Conservation (phyloP, 2,113 vertebrate species). For the Hypomesus transpacificus region DNA sequence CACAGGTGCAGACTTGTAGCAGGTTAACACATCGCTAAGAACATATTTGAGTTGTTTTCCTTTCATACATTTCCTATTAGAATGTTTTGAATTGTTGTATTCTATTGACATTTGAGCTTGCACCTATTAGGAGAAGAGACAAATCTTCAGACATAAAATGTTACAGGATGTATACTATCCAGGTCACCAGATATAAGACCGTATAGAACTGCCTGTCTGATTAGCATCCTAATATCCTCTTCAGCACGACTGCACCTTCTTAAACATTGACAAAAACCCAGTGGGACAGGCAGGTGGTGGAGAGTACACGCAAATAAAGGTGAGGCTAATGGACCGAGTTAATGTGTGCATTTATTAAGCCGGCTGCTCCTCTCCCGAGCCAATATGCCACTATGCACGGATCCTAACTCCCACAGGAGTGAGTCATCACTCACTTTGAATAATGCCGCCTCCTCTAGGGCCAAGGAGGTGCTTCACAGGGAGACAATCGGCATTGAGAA, state of each 20-base stretch:
- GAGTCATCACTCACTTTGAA: slow-evolving; percentile 66
- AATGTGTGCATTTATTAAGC: slow-evolving; percentile 63
- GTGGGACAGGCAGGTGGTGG: slow-evolving; percentile 49
- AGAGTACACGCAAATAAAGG: slow-evolving; percentile 58
- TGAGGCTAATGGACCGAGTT: slow-evolving; percentile 57
- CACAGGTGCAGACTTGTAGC: no score
- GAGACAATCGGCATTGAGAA: slow-evolving; percentile 46
- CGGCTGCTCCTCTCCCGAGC: slow-evolving; percentile 22
- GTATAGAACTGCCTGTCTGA: no score
- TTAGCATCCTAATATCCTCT: no score
- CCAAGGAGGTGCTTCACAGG: slow-evolving; percentile 25
- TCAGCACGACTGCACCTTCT: neutral
- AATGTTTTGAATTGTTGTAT: no score
- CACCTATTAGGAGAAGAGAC: no score
- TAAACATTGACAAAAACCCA: slow-evolving; percentile 43
- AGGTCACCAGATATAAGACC: no score
- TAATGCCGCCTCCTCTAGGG: slow-evolving; percentile 52
- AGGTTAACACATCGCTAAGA: no score
- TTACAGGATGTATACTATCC: no score
- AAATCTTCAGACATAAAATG: no score
- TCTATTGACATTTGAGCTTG: no score
- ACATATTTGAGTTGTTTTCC: no score
- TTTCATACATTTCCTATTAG: no score
- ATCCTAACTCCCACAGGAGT: slow-evolving; percentile 40
- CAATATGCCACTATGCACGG: slow-evolving; percentile 40